Evolutionary conservation across 2,888 invertebrate species (phyloP).

Genomic region (Pristionchus mayeri): DNA sequence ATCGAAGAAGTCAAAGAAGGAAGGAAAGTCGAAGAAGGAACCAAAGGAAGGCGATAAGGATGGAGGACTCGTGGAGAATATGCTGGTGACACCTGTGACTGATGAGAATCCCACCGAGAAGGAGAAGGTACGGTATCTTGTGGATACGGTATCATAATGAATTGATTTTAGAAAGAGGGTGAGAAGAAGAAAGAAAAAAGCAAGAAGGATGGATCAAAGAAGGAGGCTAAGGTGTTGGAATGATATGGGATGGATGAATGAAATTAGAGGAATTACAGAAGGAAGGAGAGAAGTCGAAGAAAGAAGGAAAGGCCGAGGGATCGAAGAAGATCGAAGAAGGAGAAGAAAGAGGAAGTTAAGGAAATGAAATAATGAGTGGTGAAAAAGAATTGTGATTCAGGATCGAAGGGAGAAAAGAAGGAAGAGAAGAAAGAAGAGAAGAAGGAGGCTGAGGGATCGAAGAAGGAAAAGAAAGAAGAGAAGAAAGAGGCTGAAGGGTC

Average conservation of each 20-base stretch:
- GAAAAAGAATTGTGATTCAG: not conserved
- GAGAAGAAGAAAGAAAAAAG: conserved; percentile 18
- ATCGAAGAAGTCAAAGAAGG: conserved; percentile 8
- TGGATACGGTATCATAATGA: not conserved
- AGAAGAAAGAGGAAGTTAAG: not conserved
- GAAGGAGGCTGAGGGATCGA: not conserved
- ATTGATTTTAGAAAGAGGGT: not conserved
- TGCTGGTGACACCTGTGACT: not conserved
- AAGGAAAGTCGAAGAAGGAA: conserved; percentile 27
- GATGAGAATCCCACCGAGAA: conserved; percentile 29
- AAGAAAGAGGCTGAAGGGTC: not conserved
- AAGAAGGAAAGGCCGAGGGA: conserved; percentile 1
- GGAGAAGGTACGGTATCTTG: not conserved
- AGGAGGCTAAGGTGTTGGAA: not conserved
- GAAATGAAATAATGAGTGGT: not conserved
- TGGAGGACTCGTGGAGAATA: not conserved
- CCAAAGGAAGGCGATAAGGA: conserved; percentile 2
- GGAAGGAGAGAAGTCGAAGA: conserved; percentile 12
- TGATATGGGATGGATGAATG: not conserved
- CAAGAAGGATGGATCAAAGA: conserved; percentile 23
- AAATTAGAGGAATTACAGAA: not conserved
- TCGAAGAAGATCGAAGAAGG: not conserved
- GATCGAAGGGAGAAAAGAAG: conserved; percentile 1
- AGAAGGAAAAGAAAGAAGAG: conserved; percentile 2
- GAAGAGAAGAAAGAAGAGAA: no score